These are phyloP conservation scores for Masnerella sp. DNA, from an alignment of 2,888 invertebrate genomes.

Conservation along the genomic window DNA sequence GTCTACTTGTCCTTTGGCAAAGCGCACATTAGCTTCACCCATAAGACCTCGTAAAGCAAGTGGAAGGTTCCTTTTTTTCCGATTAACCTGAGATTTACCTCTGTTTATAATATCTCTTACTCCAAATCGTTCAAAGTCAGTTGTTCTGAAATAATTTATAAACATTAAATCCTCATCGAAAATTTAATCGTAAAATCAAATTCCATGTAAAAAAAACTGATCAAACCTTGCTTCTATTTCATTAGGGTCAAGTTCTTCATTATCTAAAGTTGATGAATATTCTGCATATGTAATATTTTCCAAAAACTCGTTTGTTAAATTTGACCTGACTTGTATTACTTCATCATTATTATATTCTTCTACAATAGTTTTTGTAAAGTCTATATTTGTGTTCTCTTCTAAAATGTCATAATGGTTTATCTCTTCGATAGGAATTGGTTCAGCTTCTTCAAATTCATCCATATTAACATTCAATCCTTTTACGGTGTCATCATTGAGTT, in stretches of 20 bases:
- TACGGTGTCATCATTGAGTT: slow-evolving; percentile 70
- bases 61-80: slow-evolving; percentile 78
- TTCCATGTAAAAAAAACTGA: no score
- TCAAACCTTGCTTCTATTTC: no score
- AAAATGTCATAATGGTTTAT: slow-evolving; percentile 60
- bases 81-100: no score
- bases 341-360: slow-evolving; percentile 67
- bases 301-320: no score
- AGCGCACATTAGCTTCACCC: slow-evolving; percentile 95
- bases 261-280: slow-evolving; percentile 80
- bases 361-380: slow-evolving; percentile 18
- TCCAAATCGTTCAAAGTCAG: no score
- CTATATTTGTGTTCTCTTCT: slow-evolving; percentile 22
- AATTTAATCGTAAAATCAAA: no score
- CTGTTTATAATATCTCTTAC: no score
- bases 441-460: slow-evolving; percentile 73
- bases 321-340: slow-evolving; percentile 34
- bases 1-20: slow-evolving; percentile 89
- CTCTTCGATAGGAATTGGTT: slow-evolving; percentile 69
- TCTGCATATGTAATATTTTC: slow-evolving; percentile 86
- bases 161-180: no score
- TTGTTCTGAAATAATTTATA: no score
- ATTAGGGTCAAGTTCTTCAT: slow-evolving; percentile 78
- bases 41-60: slow-evolving; percentile 88
- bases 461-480: slow-evolving; percentile 68